Evolutionary conservation across 2,113 vertebrate genomes (phyloP).

Genomic region (Parotia lawesii): DNA sequence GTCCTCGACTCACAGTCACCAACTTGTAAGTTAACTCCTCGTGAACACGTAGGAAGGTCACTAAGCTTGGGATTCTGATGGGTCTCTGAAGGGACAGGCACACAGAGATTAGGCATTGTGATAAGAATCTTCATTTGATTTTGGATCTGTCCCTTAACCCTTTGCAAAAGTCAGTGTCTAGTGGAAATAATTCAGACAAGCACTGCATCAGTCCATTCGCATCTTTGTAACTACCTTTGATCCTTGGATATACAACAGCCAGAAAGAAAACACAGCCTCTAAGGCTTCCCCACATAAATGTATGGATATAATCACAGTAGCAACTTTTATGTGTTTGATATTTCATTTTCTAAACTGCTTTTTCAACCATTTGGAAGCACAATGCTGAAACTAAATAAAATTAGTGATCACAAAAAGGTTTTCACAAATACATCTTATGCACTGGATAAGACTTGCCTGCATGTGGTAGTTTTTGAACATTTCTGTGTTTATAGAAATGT

Average conservation of each 20-base stretch:
- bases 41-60: accelerated
- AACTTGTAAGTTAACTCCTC: not conserved
- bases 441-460: not conserved
- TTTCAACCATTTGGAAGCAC: not conserved
- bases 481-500: not conserved
- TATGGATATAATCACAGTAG: not conserved
- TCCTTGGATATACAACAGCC: not conserved
- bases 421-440: not conserved
- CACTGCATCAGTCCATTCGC: not conserved
- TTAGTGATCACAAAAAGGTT: not conserved
- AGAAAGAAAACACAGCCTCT: not conserved
- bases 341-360: not conserved
- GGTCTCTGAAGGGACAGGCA: not conserved
- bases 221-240: constrained; percentile 1
- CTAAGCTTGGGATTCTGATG: not conserved
- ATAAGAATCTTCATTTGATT: not conserved
- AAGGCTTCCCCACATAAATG: not conserved
- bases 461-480: not conserved
- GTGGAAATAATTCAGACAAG: not conserved
- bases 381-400: not conserved
- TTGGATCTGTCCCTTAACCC: not conserved
- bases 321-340: not conserved
- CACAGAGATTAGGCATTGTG: not conserved
- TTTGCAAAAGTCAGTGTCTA: not conserved
- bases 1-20: not conserved